Conservation (phyloP, 2,113 vertebrate species). For the Gopherus flavomarginatus region DNA sequence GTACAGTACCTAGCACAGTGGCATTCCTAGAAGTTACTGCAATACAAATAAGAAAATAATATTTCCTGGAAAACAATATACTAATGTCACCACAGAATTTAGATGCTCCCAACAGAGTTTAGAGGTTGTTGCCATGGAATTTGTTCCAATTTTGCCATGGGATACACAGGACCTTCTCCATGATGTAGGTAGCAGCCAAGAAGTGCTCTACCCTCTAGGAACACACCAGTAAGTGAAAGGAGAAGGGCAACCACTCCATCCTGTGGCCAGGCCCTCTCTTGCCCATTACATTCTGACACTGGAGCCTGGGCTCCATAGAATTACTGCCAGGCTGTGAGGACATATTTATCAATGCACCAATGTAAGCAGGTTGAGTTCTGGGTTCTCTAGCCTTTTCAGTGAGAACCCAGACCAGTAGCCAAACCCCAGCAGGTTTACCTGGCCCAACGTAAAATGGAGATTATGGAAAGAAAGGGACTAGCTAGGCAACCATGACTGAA, state of each 20-base stretch:
- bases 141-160: background rate
- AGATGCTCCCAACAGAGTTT: background rate
- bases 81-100: background rate
- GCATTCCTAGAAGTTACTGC: background rate
- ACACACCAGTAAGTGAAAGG: background rate
- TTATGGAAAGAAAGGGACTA: background rate
- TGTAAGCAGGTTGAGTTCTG: background rate
- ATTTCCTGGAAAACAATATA: background rate
- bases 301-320: accelerated
- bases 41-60: background rate
- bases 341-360: background rate
- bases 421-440: background rate
- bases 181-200: background rate
- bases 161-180: background rate
- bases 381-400: background rate
- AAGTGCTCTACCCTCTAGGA: background rate
- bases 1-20: background rate
- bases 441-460: background rate
- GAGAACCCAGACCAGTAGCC: accelerated
- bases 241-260: background rate
- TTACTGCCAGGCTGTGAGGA: background rate
- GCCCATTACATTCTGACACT: background rate
- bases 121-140: background rate
- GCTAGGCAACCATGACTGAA: background rate
- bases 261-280: background rate